Percentiles rank a stretch among this genome's conserved stretches.
phyloP scores from a whole-genome alignment of 2,113 vertebrate genomes.

The Phocoena phocoena region DNA sequence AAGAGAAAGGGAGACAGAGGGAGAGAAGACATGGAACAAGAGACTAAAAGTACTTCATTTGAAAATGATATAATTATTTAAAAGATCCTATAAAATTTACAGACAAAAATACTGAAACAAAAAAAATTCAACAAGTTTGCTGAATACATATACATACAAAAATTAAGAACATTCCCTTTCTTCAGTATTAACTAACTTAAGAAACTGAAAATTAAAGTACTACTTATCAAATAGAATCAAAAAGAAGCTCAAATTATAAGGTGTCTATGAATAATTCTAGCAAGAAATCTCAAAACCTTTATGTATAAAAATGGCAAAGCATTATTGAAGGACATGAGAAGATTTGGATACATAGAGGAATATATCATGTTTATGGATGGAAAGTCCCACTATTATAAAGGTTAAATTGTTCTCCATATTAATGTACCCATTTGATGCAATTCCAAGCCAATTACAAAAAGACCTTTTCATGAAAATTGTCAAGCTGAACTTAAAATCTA shows the following conservation, averaged over 20 bases:
- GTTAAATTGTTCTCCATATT: background rate
- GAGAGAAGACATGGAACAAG: background rate
- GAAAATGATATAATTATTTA: background rate
- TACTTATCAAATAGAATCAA: background rate
- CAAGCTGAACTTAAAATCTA: background rate
- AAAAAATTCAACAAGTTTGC: background rate
- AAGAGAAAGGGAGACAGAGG: no score
- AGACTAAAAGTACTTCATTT: background rate
- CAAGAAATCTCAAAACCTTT: background rate
- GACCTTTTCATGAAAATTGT: background rate
- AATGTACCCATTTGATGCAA: background rate
- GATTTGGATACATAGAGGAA: background rate
- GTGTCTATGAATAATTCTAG: background rate
- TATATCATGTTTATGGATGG: background rate
- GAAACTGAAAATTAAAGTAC: background rate
- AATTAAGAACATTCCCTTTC: background rate
- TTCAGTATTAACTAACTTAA: background rate
- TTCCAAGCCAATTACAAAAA: background rate
- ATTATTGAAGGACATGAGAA: background rate
- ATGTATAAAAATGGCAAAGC: background rate
- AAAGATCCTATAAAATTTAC: background rate
- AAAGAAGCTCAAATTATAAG: background rate
- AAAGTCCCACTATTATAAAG: background rate
- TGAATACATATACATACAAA: background rate
- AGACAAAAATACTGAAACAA: background rate